Base-by-base conservation (phyloP, 2,797 vertebrate genomes). In the Melanotaenia parkinsoni region DNA sequence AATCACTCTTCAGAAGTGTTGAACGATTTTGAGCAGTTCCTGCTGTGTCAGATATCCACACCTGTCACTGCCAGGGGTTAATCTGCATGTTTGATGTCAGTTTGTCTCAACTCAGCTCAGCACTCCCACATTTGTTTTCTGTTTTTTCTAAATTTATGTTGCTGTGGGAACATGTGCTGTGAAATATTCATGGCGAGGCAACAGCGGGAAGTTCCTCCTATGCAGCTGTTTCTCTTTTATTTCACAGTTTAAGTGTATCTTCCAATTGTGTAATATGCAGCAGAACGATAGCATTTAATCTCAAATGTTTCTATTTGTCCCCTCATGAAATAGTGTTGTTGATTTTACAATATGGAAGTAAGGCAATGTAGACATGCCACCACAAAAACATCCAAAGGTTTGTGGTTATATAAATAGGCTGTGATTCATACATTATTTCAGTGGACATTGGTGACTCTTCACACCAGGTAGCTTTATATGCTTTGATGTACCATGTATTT, bases 31-130 rank as follows among this genome's bases (percentile, higher is more conserved):
- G 63, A 50, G 63, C 74, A 30, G 43, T 70, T 77, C 79, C 53
- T 63, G 53, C 63, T 67, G 54, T 63, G 65, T 70, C 72, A 72
- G 54, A 73, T 68, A 47, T 62, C 61, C 76, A n/a, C 72, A 69
- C 37, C 70, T 35, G 61, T 69, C 70, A 16, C 16, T 57, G 38
- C 61, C 24, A 32, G 53, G 47, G 69, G 67, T 77, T 73, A 71
- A 82, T 69, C 50, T 59, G 43, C 78, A 63, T 20, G 32, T 74
- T 73, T 81, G 68, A 76, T 74, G 66, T 58, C 58, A 61, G 45
- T 58, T 82, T 79, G 82, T 85, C 83, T 82, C 75, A 64, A 26
- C 60, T 70, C 81, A 59, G 53, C 74, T 79, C 69, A 67, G 63
- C 61, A 57, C 32, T 67, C 35, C 58, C 57, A 6, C 16, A 1